Evolutionary conservation across 1,140 invertebrate species (phyloP), one percentile per base, ranked within the genome.

Genomic region (Stegodyphus dumicola): DNA sequence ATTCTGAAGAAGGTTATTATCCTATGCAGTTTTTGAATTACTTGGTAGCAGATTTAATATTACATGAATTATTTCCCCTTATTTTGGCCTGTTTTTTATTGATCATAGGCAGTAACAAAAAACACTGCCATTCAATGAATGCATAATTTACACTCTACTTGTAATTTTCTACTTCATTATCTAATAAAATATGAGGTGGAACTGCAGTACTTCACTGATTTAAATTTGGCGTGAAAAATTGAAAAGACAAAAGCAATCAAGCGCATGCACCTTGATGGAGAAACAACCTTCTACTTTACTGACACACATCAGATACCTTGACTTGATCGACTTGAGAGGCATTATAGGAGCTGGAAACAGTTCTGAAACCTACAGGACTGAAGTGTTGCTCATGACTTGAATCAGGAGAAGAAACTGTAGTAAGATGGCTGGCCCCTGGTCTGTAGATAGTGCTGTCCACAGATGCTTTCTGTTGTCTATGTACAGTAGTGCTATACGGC

Each of bases 181-280:
- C 33, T 33, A 33, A 33, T 33, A 33, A 33, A 33, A 33, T 33
- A 33, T 33, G 33, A 33, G 33, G 33, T 33, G 33, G 9, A 11
- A 60, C 33, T 81, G 54, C 64, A 66, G 56, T 18, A 81, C 54
- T 74, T 75, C 65, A 66, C 52, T 83, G 70, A 73, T 74, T 81
- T 73, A 73, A 71, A 73, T n/a, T 17, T 49, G 15, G 5, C n/a
- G 48, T 64, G 78, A 54, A 64, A n/a, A 67, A 49, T 64, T 15
- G 73, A 85, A n/a, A 69, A 77, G 60, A 76, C 73, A 56, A 64
- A 69, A 77, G 74, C 73, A 51, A 60, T 60, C 64, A 76, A 77
- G 81, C 71, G 76, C 81, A 85, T 85, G 81, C 81, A 85, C 56
- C 69, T 69, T 76, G 73, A 85, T 85, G 81, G 81, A 76, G 81